Evolutionary conservation across 2,888 invertebrate species (phyloP).

Genomic region (Troglohyphantes excavatus): DNA sequence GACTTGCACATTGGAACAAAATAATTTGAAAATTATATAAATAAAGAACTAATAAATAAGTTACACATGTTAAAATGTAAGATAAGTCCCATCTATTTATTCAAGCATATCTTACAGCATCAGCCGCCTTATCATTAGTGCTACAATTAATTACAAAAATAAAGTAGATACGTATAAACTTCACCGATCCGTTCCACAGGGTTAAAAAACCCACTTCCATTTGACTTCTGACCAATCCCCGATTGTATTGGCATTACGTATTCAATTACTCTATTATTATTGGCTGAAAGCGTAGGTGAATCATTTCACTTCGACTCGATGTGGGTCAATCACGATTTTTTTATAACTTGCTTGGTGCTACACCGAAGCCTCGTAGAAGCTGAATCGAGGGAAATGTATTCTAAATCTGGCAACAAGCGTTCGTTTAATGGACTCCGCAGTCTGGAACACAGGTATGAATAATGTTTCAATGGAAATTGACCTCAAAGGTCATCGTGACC

Average conservation of each 20-base stretch:
- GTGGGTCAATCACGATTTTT: background rate
- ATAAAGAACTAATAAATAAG: too few species aligned
- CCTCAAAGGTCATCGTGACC: conserved; percentile 4
- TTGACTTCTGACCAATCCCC: background rate
- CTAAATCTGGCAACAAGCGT: conserved; percentile 1
- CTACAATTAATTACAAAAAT: background rate
- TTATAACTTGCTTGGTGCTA: background rate
- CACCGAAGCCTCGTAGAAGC: background rate
- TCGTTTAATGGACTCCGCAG: background rate
- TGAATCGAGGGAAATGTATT: background rate
- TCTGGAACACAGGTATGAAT: background rate
- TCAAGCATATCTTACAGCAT: too few species aligned
- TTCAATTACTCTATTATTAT: conserved; percentile 8
- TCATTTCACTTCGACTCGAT: background rate
- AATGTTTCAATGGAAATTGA: background rate
- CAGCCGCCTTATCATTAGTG: too few species aligned
- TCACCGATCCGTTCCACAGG: background rate
- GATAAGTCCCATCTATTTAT: too few species aligned
- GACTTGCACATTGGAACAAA: too few species aligned
- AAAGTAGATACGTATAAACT: background rate
- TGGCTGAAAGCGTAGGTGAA: background rate
- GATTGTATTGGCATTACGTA: background rate
- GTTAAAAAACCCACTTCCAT: background rate
- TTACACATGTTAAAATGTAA: too few species aligned
- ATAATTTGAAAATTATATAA: too few species aligned